Conservation (phyloP, 2,888 invertebrate species). For the Odontocerum albicorne region DNA sequence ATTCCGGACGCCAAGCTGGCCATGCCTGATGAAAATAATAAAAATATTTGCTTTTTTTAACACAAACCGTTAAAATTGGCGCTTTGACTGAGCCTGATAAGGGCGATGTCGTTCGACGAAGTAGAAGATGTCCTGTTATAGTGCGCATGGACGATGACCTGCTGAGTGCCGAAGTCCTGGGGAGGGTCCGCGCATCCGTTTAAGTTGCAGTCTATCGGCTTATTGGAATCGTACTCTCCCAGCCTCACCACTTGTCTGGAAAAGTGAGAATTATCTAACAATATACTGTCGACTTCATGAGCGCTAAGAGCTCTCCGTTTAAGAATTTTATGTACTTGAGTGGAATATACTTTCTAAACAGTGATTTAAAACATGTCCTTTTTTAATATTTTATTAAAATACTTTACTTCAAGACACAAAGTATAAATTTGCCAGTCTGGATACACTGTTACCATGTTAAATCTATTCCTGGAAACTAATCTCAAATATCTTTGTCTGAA, state of each 20-base stretch:
- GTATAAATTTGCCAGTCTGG: no score
- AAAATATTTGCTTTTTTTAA: no score
- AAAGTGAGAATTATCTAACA: not conserved
- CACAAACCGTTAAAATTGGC: conserved; percentile 36
- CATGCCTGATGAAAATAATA: no score
- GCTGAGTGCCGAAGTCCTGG: conserved; percentile 19
- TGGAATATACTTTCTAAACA: no score
- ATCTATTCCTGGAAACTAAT: no score
- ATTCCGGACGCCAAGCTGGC: no score
- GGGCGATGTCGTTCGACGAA: conserved; percentile 40
- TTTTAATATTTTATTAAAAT: no score
- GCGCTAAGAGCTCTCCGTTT: not conserved
- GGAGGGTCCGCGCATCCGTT: conserved; percentile 25
- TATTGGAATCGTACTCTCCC: conserved; percentile 35
- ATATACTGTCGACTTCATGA: no score
- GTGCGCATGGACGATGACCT: conserved; percentile 41
- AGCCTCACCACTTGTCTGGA: conserved; percentile 34
- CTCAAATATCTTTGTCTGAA: no score
- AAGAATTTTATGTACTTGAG: not conserved
- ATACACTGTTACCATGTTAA: no score
- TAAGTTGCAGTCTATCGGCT: conserved; percentile 30
- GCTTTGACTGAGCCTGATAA: conserved; percentile 39
- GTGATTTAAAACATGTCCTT: no score
- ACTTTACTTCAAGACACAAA: no score
- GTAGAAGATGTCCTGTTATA: conserved; percentile 37